Evolutionary conservation across 2,113 vertebrate species (phyloP).

Genomic region (Stictonetta naevosa): DNA sequence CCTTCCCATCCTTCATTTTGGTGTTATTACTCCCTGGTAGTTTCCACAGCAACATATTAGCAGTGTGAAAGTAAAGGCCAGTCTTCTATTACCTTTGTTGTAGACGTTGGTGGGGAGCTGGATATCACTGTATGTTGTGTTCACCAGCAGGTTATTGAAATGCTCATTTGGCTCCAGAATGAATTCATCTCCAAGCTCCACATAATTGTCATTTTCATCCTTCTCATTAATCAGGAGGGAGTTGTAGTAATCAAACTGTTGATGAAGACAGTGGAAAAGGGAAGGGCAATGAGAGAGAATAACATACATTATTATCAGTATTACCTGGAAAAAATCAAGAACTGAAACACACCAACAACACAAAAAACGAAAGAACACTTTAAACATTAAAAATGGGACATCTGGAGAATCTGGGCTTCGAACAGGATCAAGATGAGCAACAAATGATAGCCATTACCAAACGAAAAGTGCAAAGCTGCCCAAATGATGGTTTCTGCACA

Average conservation of each 20-base stretch:
- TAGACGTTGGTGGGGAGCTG: slow-evolving; percentile 97
- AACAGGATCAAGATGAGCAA: not conserved
- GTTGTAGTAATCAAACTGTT: slow-evolving; percentile 94
- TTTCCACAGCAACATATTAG: not conserved
- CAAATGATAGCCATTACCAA: not conserved
- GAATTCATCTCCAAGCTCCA: slow-evolving; percentile 90
- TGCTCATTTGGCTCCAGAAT: slow-evolving; percentile 89
- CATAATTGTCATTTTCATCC: slow-evolving; percentile 83
- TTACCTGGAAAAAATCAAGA: not conserved
- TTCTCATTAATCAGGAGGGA: slow-evolving; percentile 88
- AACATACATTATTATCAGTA: not conserved
- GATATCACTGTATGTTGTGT: slow-evolving; percentile 88
- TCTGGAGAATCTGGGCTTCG: not conserved
- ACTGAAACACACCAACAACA: too few relatives aligned
- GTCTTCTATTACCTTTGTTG: slow-evolving; percentile 86
- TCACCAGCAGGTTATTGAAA: slow-evolving; percentile 90
- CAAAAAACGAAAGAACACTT: not conserved
- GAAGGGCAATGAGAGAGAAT: not conserved
- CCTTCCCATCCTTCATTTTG: not conserved
- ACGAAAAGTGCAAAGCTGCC: not conserved
- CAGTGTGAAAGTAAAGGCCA: not conserved
- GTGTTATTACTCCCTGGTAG: not conserved
- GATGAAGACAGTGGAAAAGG: not conserved
- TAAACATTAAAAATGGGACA: not conserved
- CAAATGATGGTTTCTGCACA: not conserved